Evolutionary conservation across 1,140 invertebrate genomes (phyloP).

Genomic region (Ganaspis sp.): DNA sequence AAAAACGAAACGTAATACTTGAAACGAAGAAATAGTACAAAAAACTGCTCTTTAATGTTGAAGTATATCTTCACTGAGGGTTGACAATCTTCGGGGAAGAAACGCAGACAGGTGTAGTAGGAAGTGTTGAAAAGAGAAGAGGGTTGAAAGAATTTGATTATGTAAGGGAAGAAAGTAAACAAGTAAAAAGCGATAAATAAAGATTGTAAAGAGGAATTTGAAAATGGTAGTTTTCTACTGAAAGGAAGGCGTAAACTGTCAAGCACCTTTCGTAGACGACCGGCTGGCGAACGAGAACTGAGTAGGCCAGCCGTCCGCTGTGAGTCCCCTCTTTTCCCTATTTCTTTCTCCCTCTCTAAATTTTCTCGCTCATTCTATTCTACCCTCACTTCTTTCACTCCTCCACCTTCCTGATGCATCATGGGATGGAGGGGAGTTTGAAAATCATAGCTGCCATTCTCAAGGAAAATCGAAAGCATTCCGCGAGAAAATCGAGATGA

Average conservation of each 20-base stretch:
- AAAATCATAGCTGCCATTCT: background rate
- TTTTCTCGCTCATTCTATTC: conserved; percentile 47
- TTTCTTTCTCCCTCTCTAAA: conserved; percentile 45
- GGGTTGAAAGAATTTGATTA: background rate
- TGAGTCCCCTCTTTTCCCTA: conserved; percentile 49
- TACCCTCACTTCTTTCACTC: background rate
- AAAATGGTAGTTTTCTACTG: conserved; percentile 29
- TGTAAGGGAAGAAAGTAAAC: background rate
- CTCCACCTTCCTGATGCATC: background rate
- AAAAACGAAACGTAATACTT: no score
- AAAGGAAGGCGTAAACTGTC: conserved; percentile 61
- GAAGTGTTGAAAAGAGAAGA: no score
- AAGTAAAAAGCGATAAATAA: conserved; percentile 28
- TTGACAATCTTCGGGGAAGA: no score
- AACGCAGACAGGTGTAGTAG: no score
- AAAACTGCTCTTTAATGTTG: no score
- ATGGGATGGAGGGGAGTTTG: background rate
- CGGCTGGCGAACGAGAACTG: conserved; percentile 73
- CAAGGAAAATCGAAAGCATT: background rate
- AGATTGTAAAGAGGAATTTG: background rate
- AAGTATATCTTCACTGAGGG: no score
- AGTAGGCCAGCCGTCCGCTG: conserved; percentile 71
- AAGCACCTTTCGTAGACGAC: conserved; percentile 63
- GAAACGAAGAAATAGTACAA: no score
- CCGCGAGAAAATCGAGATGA: conserved; percentile 14